These are phyloP conservation scores for Micoletzkya japonica DNA, from an alignment of 2,888 invertebrate genomes.

Conservation along the genomic window DNA sequence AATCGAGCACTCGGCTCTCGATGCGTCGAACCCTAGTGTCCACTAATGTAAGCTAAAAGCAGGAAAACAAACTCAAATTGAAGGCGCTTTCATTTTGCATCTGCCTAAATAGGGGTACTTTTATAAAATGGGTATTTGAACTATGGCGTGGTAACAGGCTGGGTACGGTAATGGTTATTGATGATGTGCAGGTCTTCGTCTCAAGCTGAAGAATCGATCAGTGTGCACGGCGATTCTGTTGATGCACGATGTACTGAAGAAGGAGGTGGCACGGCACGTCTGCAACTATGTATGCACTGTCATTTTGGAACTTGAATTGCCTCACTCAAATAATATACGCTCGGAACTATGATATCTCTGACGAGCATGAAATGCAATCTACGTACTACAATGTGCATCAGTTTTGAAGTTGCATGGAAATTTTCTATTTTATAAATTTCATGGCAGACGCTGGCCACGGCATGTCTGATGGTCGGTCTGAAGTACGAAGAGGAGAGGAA, in stretches of 20 bases:
- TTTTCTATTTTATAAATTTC: too few relatives aligned
- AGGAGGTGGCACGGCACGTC: constrained; percentile 20
- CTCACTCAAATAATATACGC: too few relatives aligned
- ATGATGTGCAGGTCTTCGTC: constrained; percentile 28
- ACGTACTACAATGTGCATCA: not conserved
- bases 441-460: constrained; percentile 23
- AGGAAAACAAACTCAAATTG: too few relatives aligned
- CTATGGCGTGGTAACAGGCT: too few relatives aligned
- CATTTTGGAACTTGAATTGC: too few relatives aligned
- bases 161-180: not conserved
- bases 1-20: too few relatives aligned
- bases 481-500: constrained; percentile 28
- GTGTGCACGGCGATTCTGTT: constrained; percentile 32
- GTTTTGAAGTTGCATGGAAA: not conserved
- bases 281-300: constrained; percentile 37
- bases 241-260: constrained; percentile 30
- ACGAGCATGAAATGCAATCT: not conserved
- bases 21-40: too few relatives aligned
- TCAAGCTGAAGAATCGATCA: constrained; percentile 32
- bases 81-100: too few relatives aligned
- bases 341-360: not conserved
- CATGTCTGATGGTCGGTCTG: constrained; percentile 19
- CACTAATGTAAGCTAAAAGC: too few relatives aligned
- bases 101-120: too few relatives aligned
- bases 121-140: too few relatives aligned